Base-by-base conservation (phyloP, 2,113 vertebrate genomes). In the Microcebus murinus region DNA sequence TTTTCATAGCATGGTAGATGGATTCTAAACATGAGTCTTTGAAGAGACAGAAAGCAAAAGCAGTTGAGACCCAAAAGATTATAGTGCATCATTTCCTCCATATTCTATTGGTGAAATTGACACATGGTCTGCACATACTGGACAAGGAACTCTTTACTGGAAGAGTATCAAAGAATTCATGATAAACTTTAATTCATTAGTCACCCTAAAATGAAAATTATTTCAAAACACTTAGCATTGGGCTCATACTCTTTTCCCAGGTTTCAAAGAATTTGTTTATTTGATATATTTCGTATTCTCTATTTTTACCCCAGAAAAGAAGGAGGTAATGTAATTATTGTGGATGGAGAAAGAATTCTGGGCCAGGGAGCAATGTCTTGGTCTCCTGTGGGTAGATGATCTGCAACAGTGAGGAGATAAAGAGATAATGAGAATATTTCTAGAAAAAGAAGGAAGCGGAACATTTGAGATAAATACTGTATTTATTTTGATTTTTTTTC, bases 301-400 rank as follows among this genome's bases (percentile, higher is more conserved):
- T 15, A 48, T 68, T 61, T 70, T 34, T 17, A 91, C 6, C 4
- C 17, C 3, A 95, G 7, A n/a, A n/a, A 74, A 45, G n/a, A 61
- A 76, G 13, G 18, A 48, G 18, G 29, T n/a, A 42, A 76, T 8
- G 76, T 55, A 3, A 29, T 0, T 61, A 23, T 15, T 67, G 21
- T 80, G 48, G 23, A 18, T 77, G 11, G 14, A 50, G 29, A 90
- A 14, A 86, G 7, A 85, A 17, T 29, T 73, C n/a, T 89, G 3
- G 12, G 14, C 4, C 18, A 50, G 23, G 0, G 4, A 67, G 14
- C 20, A 23, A 77, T 15, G 1, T 1, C 3, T 0, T 29, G 17
- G 11, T 9, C 21, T 34, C 42, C 25, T 36, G 6, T 73, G 4
- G 42, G 13, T 12, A 14, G n/a, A 27, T 31, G 12, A 9, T 0